Conservation (phyloP, 2,888 invertebrate species). For the Orthosia gracilis region DNA sequence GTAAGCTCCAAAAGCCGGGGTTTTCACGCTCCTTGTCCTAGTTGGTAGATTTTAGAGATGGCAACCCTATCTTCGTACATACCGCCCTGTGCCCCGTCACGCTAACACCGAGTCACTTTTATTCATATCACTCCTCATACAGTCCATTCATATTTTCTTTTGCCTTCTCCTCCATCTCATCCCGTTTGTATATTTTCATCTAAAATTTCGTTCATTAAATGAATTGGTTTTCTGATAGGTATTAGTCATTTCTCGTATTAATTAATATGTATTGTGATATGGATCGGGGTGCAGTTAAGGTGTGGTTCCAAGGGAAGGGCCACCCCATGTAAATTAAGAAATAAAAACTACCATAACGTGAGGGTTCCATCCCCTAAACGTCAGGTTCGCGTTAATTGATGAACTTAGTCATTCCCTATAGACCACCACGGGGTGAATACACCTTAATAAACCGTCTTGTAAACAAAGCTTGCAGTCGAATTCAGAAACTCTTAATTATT, state of each 20-base stretch:
- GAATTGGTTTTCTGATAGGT: not conserved
- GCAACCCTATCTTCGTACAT: too few species aligned
- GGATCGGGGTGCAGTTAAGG: constrained; percentile 45
- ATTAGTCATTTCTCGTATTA: constrained; percentile 29
- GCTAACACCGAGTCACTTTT: too few species aligned
- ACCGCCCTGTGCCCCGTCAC: too few species aligned
- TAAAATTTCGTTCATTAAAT: not conserved
- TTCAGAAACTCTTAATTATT: too few species aligned
- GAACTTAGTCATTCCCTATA: constrained; percentile 6
- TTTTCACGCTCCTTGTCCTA: too few species aligned
- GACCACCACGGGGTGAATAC: not conserved
- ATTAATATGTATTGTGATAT: constrained; percentile 1
- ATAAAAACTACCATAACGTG: constrained; percentile 29
- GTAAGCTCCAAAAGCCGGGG: too few species aligned
- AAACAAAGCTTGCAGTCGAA: not conserved
- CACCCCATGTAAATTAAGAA: constrained; percentile 44
- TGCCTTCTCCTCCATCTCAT: too few species aligned
- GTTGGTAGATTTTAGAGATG: too few species aligned
- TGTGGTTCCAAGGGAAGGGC: constrained; percentile 37
- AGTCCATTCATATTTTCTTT: too few species aligned
- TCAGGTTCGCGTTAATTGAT: constrained; percentile 11
- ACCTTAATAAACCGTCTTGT: not conserved
- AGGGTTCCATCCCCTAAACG: constrained; percentile 27
- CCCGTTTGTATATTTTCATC: too few species aligned
- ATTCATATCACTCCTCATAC: too few species aligned